Base-by-base conservation (phyloP, 2,888 invertebrate genomes). In the Terebella lapidaria region DNA sequence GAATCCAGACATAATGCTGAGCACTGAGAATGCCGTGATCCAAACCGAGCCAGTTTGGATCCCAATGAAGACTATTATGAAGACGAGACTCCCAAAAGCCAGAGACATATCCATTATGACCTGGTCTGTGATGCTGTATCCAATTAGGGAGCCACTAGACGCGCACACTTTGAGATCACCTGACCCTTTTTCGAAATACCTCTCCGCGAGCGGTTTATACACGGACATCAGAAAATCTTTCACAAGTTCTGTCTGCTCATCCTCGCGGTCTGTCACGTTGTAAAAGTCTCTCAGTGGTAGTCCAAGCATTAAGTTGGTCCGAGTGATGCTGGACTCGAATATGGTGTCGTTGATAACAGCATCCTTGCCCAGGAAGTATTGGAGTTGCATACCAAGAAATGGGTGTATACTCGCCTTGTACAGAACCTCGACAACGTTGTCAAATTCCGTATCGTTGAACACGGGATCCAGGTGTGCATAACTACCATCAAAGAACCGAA, bases 31-130 rank as follows among this genome's bases (percentile, higher is more conserved):
- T 15, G 28, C 22, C 1, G 65, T 47, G 2, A 70, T 55, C 57
- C 61, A 68, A 1, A 69, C 47, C 15, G 69, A 70, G 20, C 65
- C 47, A 15, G 69, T 68, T 52, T 68, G 68, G 26, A 68, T 26
- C 26, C 54, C 54, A 25, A 68, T 62, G 46, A 68, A 68, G 25
- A 67, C 4, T 1, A 63, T 20, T 15, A 70, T 68, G 45, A 70
- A 70, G n/a, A 26, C 15, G 15, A 68, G 45, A 30, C 70, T 71
- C 25, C 70, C 70, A 18, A 63, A 22, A n/a, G 64, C 67, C 45
- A 70, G 55, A 15, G 49, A 42, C 42, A 70, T 28, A 51, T 70
- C 70, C 26, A 51, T 54, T 24, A 59, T 35, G 3, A 64, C 70
- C 49, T 62, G 65, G 18, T n/a, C 26, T 2, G 45, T 53, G 25